A percentile compares a stretch with the other conserved stretches of the same genome.
Conservation (phyloP, 2,888 invertebrate genomes). For the Priocnemis perturbator region DNA sequence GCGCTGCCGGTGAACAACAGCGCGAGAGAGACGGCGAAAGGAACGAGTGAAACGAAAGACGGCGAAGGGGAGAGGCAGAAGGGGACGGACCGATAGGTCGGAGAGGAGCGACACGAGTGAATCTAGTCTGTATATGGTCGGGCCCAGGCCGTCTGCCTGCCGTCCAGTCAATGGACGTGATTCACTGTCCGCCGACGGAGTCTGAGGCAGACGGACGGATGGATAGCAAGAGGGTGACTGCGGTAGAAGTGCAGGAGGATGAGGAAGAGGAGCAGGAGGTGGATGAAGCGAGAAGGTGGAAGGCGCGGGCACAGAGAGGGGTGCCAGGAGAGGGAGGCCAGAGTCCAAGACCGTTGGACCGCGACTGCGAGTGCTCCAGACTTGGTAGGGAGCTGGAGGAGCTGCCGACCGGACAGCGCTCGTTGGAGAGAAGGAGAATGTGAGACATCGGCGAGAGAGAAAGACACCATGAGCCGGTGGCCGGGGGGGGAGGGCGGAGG, state of each 20-base stretch:
- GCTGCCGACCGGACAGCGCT: too few species aligned
- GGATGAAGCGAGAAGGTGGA: constrained; percentile 37
- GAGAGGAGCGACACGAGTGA: constrained; percentile 56
- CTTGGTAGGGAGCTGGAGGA: constrained; percentile 5
- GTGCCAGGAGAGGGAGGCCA: constrained; percentile 4
- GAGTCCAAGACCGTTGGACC: constrained; percentile 19
- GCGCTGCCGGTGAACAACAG: too few species aligned
- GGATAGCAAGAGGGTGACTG: constrained; percentile 28
- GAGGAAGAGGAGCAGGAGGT: constrained; percentile 26
- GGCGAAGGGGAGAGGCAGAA: constrained; percentile 9
- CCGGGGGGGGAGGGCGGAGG: constrained; percentile 33
- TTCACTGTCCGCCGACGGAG: constrained; percentile 61
- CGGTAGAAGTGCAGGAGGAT: constrained; percentile 21
- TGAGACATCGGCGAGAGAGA: background rate
- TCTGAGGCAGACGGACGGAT: constrained; percentile 37
- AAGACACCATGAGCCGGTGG: background rate
- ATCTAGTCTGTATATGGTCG: constrained; percentile 71
- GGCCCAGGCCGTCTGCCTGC: constrained; percentile 62
- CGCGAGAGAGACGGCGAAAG: background rate
- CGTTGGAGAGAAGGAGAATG: constrained; percentile 18
- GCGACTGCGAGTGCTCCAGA: constrained; percentile 12
- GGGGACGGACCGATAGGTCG: constrained; percentile 24
- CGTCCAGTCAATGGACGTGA: constrained; percentile 70
- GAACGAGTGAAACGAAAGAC: background rate
- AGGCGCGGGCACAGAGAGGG: constrained; percentile 11